Evolutionary conservation across 2,113 vertebrate species (phyloP).

Genomic region (Onychorhynchus coronatus): DNA sequence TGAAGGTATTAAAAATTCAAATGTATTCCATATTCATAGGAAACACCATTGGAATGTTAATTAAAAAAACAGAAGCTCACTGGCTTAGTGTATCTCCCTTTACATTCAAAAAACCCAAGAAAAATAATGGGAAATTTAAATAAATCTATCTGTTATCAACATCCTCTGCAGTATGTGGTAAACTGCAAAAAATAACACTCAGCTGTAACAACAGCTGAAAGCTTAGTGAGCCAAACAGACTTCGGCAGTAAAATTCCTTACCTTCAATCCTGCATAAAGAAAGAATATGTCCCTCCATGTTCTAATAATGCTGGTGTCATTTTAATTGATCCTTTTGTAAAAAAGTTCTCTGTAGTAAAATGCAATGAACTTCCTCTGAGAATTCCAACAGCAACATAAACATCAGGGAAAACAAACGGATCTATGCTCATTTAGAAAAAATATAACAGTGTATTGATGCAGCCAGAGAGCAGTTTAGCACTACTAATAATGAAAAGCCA

Average conservation of each 20-base stretch:
- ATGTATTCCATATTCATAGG: background rate
- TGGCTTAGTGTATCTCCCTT: background rate
- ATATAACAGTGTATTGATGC: conserved; percentile 9
- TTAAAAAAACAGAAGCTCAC: background rate
- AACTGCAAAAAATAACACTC: background rate
- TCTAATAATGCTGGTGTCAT: background rate
- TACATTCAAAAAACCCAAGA: background rate
- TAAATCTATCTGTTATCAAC: background rate
- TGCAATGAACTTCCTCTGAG: background rate
- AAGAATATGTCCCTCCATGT: background rate
- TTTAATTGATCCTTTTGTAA: background rate
- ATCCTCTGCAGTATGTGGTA: background rate
- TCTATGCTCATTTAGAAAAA: conserved; percentile 38
- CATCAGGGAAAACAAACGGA: conserved; percentile 22
- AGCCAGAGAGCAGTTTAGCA: conserved; percentile 29
- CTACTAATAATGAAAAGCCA: conserved; percentile 47
- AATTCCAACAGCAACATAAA: conserved; percentile 22
- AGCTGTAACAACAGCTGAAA: background rate
- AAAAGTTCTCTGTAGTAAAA: background rate
- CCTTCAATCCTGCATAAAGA: background rate
- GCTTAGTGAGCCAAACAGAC: background rate
- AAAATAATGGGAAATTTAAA: background rate
- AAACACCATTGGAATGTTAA: background rate
- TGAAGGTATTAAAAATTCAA: background rate
- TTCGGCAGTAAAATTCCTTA: background rate